phyloP scores from a whole-genome alignment of 2,888 invertebrate species.

The Diloba caeruleocephala region DNA sequence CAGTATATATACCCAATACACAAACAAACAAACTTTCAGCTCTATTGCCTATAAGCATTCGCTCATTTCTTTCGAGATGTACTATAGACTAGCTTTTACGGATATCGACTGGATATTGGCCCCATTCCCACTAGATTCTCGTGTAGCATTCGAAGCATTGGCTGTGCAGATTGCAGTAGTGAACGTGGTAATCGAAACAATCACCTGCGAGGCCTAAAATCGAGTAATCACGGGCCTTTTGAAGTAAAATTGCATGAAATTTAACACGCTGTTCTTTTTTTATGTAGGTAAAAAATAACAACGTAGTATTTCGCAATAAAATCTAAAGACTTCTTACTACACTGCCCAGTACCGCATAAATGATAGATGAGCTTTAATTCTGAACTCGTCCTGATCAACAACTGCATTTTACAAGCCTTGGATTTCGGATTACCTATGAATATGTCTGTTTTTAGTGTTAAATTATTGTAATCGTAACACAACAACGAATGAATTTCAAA shows the following conservation, averaged over 20 bases:
- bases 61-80: slow-evolving; percentile 39
- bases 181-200: slow-evolving; percentile 43
- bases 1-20: slow-evolving; percentile 10
- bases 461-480: too few species aligned
- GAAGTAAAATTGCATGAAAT: slow-evolving; percentile 24
- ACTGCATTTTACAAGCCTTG: too few species aligned
- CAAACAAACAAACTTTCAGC: slow-evolving; percentile 9
- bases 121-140: slow-evolving; percentile 43
- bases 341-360: too few species aligned
- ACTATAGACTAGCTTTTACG: slow-evolving; percentile 17
- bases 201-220: slow-evolving; percentile 30
- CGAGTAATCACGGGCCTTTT: slow-evolving; percentile 28
- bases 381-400: too few species aligned
- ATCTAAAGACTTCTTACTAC: too few species aligned
- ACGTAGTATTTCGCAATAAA: too few species aligned
- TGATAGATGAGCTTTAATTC: too few species aligned
- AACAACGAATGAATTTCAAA: too few species aligned
- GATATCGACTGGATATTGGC: slow-evolving; percentile 44
- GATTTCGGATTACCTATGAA: too few species aligned
- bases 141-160: slow-evolving; percentile 32
- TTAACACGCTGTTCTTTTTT: slow-evolving; percentile 19
- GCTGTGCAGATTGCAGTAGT: slow-evolving; percentile 30
- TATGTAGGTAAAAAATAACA: too few species aligned
- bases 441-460: too few species aligned
- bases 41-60: slow-evolving; percentile 9